Base-by-base conservation (phyloP, 1,140 invertebrate genomes). In the Octopus bimaculoides region DNA sequence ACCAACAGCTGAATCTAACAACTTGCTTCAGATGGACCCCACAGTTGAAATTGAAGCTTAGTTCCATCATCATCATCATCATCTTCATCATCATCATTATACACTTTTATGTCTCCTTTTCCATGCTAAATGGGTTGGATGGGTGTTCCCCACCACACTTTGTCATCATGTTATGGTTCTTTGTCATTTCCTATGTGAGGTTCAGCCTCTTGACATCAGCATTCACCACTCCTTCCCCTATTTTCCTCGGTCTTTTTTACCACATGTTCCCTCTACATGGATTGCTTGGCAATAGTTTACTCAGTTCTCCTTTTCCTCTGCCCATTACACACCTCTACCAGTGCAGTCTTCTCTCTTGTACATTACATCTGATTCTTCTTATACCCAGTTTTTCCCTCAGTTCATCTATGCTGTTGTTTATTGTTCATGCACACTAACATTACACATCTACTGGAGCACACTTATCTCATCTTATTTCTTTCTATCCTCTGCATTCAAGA, bases 1-100 rank as follows among this genome's bases (percentile, higher is more conserved):
- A 4, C 78, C 52, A 69, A 75, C 77, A 9, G 77, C 81, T 9
- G 85, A 86, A 61, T 81, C 84, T 17, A 41, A 71, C 10, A 86
- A 84, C 77, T 77, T 86, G 53, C 81, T 86, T 52, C 82, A 85
- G 26, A 52, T 74, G 1, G 78, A 77, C 17, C 10, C 41, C 53
- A 53, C 41, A 8, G 8, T 53, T 14, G 41, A 53, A 52, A 77
- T 56, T 54, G 52, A 55, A 53, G 55, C 52, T 10, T 55, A 10
- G 52, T 52, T 75, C 14, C 6, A 75, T 14, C 9, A 75, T 17
- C 10, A 20, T 17, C 9, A 71, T 12, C 8, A 71, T 71, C 3
- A 6, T 20, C 17, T 61, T 61, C 17, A 17, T 61, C 7, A 61
- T 74, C 8, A 20, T 8, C 7, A 10, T 17, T 7, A 41, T 20